Evolutionary conservation across 2,113 vertebrate species (phyloP).

Genomic region (Siphamia tubifer): DNA sequence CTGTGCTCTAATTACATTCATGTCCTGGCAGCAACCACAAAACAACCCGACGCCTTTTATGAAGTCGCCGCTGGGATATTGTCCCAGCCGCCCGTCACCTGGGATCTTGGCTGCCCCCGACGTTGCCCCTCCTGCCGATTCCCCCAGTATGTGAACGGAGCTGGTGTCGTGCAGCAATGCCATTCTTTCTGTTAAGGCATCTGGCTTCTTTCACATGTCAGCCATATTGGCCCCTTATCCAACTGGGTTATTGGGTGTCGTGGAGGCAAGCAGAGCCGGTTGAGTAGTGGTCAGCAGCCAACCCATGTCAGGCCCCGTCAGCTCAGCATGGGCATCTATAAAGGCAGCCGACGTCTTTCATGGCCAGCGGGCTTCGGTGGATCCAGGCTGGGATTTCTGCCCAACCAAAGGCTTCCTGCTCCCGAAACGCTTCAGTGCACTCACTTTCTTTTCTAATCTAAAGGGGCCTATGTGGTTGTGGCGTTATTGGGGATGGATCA

Average conservation of each 20-base stretch:
- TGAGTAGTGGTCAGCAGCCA: conserved; percentile 61
- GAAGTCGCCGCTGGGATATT: conserved; percentile 73
- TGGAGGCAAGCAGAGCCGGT: conserved; percentile 21
- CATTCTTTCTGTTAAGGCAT: conserved; percentile 67
- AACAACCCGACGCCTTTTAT: conserved; percentile 71
- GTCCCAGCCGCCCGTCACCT: conserved; percentile 72
- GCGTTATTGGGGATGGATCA: conserved; percentile 27
- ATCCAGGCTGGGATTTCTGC: conserved; percentile 68
- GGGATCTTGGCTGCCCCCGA: conserved; percentile 70
- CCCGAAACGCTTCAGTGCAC: conserved; percentile 61
- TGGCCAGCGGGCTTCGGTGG: conserved; percentile 53
- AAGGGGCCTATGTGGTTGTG: conserved; percentile 27
- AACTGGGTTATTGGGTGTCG: conserved; percentile 29
- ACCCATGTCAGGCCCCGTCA: conserved; percentile 64
- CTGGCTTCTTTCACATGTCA: conserved; percentile 73
- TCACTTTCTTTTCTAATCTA: conserved; percentile 65
- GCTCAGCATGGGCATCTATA: conserved; percentile 62
- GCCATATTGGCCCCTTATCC: conserved; percentile 63
- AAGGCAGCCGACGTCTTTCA: conserved; percentile 69
- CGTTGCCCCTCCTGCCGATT: conserved; percentile 59
- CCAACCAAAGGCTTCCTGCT: conserved; percentile 61
- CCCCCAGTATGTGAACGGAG: conserved; percentile 48
- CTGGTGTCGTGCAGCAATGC: conserved; percentile 49
- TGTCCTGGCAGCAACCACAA: conserved; percentile 72
- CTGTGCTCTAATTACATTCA: conserved; percentile 80